A percentile compares a stretch with the other conserved stretches of the same genome.
Conservation (phyloP, 1,140 invertebrate species). For the Chrysomallon squamiferum region DNA sequence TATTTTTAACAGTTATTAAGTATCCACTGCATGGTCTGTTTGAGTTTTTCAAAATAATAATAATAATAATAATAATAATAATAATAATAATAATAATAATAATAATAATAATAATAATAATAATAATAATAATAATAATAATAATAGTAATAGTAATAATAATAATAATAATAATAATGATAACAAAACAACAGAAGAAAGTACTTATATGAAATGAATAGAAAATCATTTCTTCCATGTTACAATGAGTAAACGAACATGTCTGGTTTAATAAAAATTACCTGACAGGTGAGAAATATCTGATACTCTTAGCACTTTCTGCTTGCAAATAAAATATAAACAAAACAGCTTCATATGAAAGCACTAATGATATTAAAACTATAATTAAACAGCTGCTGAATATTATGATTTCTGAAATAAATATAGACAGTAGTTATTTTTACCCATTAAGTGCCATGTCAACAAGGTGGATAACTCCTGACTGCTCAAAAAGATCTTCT, state of each 20-base stretch:
- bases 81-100: not conserved
- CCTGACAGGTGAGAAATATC: too few relatives aligned
- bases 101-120: not conserved
- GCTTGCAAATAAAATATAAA: too few relatives aligned
- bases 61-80: not conserved
- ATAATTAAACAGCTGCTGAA: too few relatives aligned
- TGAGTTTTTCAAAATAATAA: not conserved
- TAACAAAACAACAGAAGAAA: not conserved
- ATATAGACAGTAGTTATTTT: too few relatives aligned
- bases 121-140: not conserved
- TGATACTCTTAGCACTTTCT: too few relatives aligned
- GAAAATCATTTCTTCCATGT: too few relatives aligned
- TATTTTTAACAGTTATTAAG: not conserved
- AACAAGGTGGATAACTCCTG: slow-evolving; percentile 61
- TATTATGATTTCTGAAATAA: too few relatives aligned
- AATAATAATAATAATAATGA: not conserved
- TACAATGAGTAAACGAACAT: too few relatives aligned
- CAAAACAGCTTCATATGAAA: too few relatives aligned
- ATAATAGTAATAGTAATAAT: not conserved
- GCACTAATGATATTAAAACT: too few relatives aligned
- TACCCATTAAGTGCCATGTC: slow-evolving; percentile 62
- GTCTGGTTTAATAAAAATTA: too few relatives aligned
- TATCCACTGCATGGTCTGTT: too few relatives aligned
- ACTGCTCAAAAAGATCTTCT: slow-evolving; percentile 59
- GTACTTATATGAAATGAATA: not conserved